These are phyloP conservation scores for Procambarus clarkii DNA, from an alignment of 1,140 invertebrate genomes.

Conservation along the genomic window DNA sequence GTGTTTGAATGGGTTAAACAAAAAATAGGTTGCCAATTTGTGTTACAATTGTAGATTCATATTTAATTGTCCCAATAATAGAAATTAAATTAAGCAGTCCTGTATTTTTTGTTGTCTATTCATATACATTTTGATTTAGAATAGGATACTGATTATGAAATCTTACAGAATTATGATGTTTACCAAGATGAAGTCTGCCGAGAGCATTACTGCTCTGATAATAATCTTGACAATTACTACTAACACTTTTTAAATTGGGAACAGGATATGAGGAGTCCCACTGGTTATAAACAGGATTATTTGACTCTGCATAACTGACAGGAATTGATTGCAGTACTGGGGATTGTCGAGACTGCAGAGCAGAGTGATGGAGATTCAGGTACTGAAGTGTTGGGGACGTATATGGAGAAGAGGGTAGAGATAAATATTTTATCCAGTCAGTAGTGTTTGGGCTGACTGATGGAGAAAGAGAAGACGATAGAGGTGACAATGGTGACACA, in stretches of 20 bases:
- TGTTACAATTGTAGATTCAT: too few relatives aligned
- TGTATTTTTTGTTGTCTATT: slow-evolving; percentile 5
- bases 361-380: slow-evolving; percentile 59
- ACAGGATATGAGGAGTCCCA: slow-evolving; percentile 45
- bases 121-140: slow-evolving; percentile 30
- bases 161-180: background rate
- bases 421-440: slow-evolving; percentile 33
- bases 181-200: slow-evolving; percentile 29
- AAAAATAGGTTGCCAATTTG: too few relatives aligned
- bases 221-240: slow-evolving; percentile 32
- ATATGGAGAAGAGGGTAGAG: slow-evolving; percentile 20
- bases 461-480: slow-evolving; percentile 24
- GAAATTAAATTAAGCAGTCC: background rate
- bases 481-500: slow-evolving; percentile 12
- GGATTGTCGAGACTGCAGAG: slow-evolving; percentile 24
- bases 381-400: slow-evolving; percentile 57
- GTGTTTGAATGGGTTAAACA: background rate
- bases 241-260: slow-evolving; percentile 31
- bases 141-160: slow-evolving; percentile 39
- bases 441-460: slow-evolving; percentile 25
- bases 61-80: too few relatives aligned
- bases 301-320: slow-evolving; percentile 34
- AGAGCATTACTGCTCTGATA: slow-evolving; percentile 17
- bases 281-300: slow-evolving; percentile 40
- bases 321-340: background rate